Conservation (phyloP, 2,888 invertebrate species). For the Cryptophagus acutangulus region DNA sequence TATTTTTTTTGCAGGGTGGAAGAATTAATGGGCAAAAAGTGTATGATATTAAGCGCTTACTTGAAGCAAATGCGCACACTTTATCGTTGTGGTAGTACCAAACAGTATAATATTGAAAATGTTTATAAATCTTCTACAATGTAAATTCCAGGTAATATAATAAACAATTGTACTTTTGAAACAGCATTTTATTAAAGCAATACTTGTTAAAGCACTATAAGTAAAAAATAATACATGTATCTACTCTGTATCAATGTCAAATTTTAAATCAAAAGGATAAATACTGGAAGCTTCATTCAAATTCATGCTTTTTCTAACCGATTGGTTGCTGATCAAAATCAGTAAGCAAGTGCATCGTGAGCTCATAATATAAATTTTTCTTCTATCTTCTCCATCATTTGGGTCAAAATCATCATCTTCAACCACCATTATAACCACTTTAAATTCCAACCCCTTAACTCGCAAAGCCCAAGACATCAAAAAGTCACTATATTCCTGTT, state of each 20-base stretch:
- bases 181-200: too few relatives aligned
- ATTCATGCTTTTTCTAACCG: slow-evolving; percentile 32
- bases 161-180: too few relatives aligned
- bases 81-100: too few relatives aligned
- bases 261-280: slow-evolving; percentile 33
- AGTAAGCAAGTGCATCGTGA: slow-evolving; percentile 43
- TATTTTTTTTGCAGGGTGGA: too few relatives aligned
- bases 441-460: slow-evolving; percentile 45
- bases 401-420: slow-evolving; percentile 43
- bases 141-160: too few relatives aligned
- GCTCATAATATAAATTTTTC: slow-evolving; percentile 42
- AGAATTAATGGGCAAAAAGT: too few relatives aligned
- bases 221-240: too few relatives aligned
- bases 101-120: too few relatives aligned
- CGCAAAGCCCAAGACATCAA: slow-evolving; percentile 41
- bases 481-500: slow-evolving; percentile 37
- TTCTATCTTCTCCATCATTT: slow-evolving; percentile 39
- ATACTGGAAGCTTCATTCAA: slow-evolving; percentile 28
- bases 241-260: not conserved
- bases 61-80: too few relatives aligned
- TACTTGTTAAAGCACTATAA: too few relatives aligned
- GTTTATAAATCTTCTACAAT: too few relatives aligned
- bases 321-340: slow-evolving; percentile 35
- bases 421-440: slow-evolving; percentile 41
- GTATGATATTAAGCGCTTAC: too few relatives aligned